Base-by-base conservation (phyloP, 2,113 vertebrate species). In the Octodon degus region DNA sequence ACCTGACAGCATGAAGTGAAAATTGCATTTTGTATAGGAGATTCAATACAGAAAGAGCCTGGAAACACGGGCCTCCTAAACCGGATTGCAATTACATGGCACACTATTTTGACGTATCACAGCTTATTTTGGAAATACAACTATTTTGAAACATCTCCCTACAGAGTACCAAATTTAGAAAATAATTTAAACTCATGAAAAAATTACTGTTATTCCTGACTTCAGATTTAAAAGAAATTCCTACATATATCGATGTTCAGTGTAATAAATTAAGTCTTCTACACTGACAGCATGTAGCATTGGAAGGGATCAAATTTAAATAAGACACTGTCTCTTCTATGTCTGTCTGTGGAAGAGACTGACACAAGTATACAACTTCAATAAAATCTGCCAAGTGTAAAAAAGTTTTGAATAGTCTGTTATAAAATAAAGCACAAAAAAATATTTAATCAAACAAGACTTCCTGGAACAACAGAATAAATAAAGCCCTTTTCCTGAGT, bases 91-190 rank as follows among this genome's bases (percentile, higher is more conserved):
- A 22, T 0, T 76, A 53, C 1, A 20, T 1, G 1, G 80, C 32
- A 58, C 53, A 67, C 40, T 30, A 62, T 77, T 83, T 50, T 70
- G 50, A 95, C 62, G 37, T 25, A 80, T 32, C 16, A 58, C 4
- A 83, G 55, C 19, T 96, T 86, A 83, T 68, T 90, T 58, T 86
- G 62, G 53, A 92, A 94, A 92, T 83, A 62, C 13, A 30, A 20
- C 60, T 92, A n/a, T 94, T 95, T 90, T 53, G 87, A 65, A 92
- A 60, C 58, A 90, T 92, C 85, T 93, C 72, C 30, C 43, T 90
- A 24, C 34, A 87, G 65, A 70, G 67, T 60, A 79, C 85, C 43
- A 92, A 91, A 94, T 72, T 84, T 82, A 96, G 30, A 93, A 68
- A 93, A 91, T 5, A 85, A 90, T 40, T 93, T 90, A 85, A 89